phyloP scores from a whole-genome alignment of 2,797 vertebrate species.

The Toxotes lorentzi region DNA sequence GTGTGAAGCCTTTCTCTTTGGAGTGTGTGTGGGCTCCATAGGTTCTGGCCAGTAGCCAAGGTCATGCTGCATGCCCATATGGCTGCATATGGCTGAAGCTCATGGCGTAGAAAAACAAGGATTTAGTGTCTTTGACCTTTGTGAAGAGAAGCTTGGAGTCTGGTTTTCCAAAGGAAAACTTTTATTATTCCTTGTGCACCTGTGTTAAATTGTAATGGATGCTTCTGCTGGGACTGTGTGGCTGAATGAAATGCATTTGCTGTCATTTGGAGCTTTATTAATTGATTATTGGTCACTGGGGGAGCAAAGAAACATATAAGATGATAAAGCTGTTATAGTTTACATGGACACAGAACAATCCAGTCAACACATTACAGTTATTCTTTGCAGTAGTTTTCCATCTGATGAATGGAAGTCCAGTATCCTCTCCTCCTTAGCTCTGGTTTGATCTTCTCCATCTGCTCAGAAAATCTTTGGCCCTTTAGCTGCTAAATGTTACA shows the following conservation, averaged over 20 bases:
- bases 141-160: neutral
- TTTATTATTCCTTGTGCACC: neutral
- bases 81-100: neutral
- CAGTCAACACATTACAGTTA: neutral
- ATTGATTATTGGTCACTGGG: neutral
- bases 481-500: neutral
- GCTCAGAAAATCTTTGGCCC: neutral
- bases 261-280: neutral
- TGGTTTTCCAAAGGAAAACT: neutral
- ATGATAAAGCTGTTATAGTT: neutral
- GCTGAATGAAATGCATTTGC: neutral
- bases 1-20: neutral
- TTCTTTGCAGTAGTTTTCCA: neutral
- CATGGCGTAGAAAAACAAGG: neutral
- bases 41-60: slow-evolving; percentile 2
- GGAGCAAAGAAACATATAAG: neutral
- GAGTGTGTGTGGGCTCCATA: neutral
- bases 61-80: slow-evolving; percentile 7
- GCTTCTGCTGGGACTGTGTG: neutral
- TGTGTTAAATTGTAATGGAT: neutral
- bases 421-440: neutral
- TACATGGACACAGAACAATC: neutral
- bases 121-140: slow-evolving; percentile 4
- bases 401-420: neutral
- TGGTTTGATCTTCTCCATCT: neutral